These are phyloP conservation scores for Chloebia gouldiae DNA, from an alignment of 2,113 vertebrate species.

Conservation along the genomic window DNA sequence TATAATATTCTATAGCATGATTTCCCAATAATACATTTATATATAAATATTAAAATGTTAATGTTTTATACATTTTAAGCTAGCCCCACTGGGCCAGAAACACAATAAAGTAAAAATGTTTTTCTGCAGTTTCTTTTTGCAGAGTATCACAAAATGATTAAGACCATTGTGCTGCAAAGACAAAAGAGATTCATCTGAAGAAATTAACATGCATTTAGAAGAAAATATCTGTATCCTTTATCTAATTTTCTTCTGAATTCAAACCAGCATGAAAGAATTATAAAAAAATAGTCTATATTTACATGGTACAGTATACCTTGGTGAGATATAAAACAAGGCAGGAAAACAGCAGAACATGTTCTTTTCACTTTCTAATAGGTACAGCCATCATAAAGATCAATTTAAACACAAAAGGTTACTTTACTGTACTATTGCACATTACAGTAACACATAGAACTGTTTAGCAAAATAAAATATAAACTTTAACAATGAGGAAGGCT, in stretches of 20 bases:
- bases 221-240: slow-evolving; percentile 71
- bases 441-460: slow-evolving; percentile 58
- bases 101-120: slow-evolving; percentile 51
- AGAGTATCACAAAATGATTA: slow-evolving; percentile 65
- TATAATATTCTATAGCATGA: slow-evolving; percentile 38
- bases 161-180: slow-evolving; percentile 70
- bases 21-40: slow-evolving; percentile 57
- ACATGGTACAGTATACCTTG: slow-evolving; percentile 72
- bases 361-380: slow-evolving; percentile 2
- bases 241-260: slow-evolving; percentile 67
- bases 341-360: slow-evolving; percentile 31
- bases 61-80: slow-evolving; percentile 59
- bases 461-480: slow-evolving; percentile 65
- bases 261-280: slow-evolving; percentile 65
- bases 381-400: neutral
- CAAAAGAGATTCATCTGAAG: slow-evolving; percentile 57
- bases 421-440: slow-evolving; percentile 42
- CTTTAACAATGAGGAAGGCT: slow-evolving; percentile 60
- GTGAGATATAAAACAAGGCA: slow-evolving; percentile 74
- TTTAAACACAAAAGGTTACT: slow-evolving; percentile 40
- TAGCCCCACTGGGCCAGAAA: slow-evolving; percentile 50
- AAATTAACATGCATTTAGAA: slow-evolving; percentile 68
- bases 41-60: slow-evolving; percentile 69
- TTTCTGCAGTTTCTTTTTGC: slow-evolving; percentile 42
- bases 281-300: slow-evolving; percentile 84